Percentiles rank a stretch among this genome's conserved stretches.
Conservation (phyloP, 2,888 invertebrate species). For the Vannuccia rotundouncinata region DNA sequence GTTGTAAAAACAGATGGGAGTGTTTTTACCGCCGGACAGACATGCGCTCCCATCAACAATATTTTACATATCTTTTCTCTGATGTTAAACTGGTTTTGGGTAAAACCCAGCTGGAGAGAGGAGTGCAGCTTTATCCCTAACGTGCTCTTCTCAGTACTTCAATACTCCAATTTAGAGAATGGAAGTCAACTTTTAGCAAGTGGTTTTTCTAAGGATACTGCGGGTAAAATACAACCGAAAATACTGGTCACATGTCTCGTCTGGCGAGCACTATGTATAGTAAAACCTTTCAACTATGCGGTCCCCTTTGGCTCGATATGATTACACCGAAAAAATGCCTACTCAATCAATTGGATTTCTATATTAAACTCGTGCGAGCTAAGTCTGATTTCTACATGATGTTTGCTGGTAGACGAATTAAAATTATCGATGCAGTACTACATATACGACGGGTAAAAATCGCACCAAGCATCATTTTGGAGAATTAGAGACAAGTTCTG, state of each 20-base stretch:
- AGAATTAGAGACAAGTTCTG: neutral
- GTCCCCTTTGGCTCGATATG: slow-evolving; percentile 2
- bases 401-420: neutral
- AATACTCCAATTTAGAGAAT: neutral
- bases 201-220: too few species aligned
- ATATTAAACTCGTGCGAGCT: neutral
- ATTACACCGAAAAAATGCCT: neutral
- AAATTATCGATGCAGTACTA: slow-evolving; percentile 22
- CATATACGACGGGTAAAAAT: neutral
- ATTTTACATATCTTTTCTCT: neutral
- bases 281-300: neutral
- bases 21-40: neutral
- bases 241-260: neutral
- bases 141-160: neutral
- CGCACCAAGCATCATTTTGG: neutral
- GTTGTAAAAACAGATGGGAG: slow-evolving; percentile 12
- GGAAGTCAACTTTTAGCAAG: too few species aligned
- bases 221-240: neutral
- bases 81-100: slow-evolving; percentile 1
- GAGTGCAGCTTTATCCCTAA: neutral
- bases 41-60: slow-evolving; percentile 2
- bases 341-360: neutral
- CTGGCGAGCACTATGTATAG: neutral
- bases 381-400: slow-evolving; percentile 6
- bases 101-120: neutral